Evolutionary conservation across 1,140 invertebrate genomes (phyloP).

Genomic region (Drosophila yakuba): DNA sequence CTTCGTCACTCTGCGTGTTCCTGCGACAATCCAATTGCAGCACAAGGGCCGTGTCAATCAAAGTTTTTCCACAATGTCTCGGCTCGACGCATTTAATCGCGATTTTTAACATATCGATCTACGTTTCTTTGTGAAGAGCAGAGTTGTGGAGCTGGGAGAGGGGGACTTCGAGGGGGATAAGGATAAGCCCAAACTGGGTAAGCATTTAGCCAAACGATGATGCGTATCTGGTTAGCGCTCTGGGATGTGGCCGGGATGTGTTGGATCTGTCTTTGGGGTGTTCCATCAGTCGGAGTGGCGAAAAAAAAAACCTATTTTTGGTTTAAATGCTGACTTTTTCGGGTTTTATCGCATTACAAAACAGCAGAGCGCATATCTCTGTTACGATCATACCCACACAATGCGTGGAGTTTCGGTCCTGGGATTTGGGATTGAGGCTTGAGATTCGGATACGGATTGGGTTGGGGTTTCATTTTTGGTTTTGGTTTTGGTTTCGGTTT

Average conservation of each 20-base stretch:
- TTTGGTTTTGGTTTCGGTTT: constrained; percentile 29
- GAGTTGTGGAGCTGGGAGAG: not conserved
- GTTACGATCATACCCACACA: constrained; percentile 56
- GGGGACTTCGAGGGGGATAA: constrained; percentile 2
- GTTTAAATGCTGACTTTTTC: constrained; percentile 78
- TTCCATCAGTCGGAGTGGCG: constrained; percentile 41
- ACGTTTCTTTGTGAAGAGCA: not conserved
- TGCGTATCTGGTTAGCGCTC: constrained; percentile 70
- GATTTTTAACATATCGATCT: constrained; percentile 79
- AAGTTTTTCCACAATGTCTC: constrained; percentile 66
- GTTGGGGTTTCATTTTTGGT: constrained; percentile 6
- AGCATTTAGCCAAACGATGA: constrained; percentile 77
- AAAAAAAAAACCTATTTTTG: constrained; percentile 51
- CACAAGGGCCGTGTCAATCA: constrained; percentile 77
- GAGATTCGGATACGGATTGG: constrained; percentile 4
- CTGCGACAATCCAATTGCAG: constrained; percentile 42
- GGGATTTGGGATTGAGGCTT: constrained; percentile 1
- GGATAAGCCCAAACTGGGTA: constrained; percentile 61
- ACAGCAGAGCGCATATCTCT: constrained; percentile 53
- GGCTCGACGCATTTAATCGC: constrained; percentile 72
- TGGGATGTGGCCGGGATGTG: constrained; percentile 48
- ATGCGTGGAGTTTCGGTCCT: constrained; percentile 50
- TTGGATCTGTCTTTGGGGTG: constrained; percentile 63
- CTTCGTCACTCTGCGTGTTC: constrained; percentile 18
- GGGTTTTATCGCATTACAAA: constrained; percentile 56